phyloP scores from a whole-genome alignment of 2,113 vertebrate genomes.

The Dinomys branickii region DNA sequence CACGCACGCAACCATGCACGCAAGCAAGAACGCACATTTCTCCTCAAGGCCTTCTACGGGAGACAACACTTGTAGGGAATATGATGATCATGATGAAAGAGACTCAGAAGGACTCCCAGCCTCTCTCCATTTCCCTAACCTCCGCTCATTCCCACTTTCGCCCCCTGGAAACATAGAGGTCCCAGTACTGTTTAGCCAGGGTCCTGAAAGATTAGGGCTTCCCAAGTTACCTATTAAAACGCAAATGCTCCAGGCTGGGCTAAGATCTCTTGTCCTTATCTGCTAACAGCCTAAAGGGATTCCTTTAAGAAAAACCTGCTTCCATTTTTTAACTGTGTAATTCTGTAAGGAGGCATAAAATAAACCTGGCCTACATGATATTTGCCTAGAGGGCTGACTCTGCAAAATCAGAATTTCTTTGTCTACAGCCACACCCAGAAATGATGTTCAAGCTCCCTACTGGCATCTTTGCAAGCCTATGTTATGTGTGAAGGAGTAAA shows the following conservation, averaged over 20 bases:
- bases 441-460: background rate
- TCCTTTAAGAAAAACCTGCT: slow-evolving; percentile 42
- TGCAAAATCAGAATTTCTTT: background rate
- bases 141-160: background rate
- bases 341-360: slow-evolving; percentile 55
- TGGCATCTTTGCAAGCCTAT: background rate
- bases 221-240: slow-evolving; percentile 69
- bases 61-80: background rate
- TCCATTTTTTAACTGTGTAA: slow-evolving; percentile 59
- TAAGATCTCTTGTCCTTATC: slow-evolving; percentile 59
- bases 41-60: background rate
- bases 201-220: slow-evolving; percentile 40
- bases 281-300: slow-evolving; percentile 46
- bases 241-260: slow-evolving; percentile 31
- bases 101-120: background rate
- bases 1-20: too few species aligned
- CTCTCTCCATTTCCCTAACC: background rate
- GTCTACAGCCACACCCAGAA: background rate
- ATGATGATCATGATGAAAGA: background rate
- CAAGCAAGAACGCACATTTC: background rate
- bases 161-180: background rate
- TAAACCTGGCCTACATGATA: background rate
- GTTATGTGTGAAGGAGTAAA: background rate
- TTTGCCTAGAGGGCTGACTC: background rate
- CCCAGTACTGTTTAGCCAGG: background rate